These are phyloP conservation scores for Okapia johnstoni DNA, from an alignment of 2,113 vertebrate species.

Conservation along the genomic window DNA sequence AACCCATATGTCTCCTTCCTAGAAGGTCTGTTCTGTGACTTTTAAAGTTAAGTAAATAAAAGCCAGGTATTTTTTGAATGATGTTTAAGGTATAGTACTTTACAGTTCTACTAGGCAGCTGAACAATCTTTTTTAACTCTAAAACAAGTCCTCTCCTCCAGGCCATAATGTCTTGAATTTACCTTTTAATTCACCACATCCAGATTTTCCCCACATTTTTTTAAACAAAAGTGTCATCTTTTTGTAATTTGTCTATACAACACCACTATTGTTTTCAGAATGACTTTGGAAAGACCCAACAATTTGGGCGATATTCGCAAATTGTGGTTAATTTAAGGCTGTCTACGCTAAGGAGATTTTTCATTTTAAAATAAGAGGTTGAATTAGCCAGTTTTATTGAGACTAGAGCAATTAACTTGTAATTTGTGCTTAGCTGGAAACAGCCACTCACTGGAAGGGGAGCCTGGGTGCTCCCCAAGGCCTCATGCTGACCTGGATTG, in stretches of 20 bases:
- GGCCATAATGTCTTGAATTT: not conserved
- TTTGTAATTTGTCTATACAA: constrained; percentile 20
- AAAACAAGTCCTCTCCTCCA: not conserved
- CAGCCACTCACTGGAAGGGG: not conserved
- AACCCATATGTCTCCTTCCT: not conserved
- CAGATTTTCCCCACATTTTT: not conserved
- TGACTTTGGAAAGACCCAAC: constrained; percentile 20
- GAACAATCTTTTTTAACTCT: not conserved
- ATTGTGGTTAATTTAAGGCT: constrained; percentile 43
- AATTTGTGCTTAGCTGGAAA: constrained; percentile 28
- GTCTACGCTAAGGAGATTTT: not conserved
- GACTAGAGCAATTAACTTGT: constrained; percentile 26
- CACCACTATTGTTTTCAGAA: constrained; percentile 32
- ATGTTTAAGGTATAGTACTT: not conserved
- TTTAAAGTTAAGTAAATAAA: not conserved
- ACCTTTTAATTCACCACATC: not conserved
- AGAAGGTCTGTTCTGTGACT: not conserved
- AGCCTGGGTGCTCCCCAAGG: not conserved
- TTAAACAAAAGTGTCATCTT: constrained; percentile 22
- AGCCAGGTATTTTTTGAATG: not conserved
- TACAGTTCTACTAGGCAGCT: not conserved
- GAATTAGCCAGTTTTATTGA: constrained; percentile 39
- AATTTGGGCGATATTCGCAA: constrained; percentile 27
- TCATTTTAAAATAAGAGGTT: constrained; percentile 35
- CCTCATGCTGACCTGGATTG: not conserved